Percentiles rank a stretch among this genome's conserved stretches.
These are phyloP conservation scores for Polyodon spathula DNA, from an alignment of 2,113 vertebrate genomes.

Conservation along the genomic window DNA sequence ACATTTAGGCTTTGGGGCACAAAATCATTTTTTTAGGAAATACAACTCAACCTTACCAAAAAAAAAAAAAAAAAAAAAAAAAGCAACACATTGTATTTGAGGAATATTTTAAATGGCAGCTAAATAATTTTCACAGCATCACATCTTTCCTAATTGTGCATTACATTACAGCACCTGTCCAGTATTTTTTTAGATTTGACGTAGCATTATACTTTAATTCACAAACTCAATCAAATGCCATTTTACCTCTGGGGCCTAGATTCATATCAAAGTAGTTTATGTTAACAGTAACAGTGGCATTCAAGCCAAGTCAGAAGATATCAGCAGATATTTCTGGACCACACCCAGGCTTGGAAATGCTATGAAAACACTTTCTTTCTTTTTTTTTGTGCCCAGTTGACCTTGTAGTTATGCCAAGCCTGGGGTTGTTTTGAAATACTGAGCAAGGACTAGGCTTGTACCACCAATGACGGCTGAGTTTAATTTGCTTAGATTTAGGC, in stretches of 20 bases:
- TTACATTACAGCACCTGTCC: constrained; percentile 22
- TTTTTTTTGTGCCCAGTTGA: constrained; percentile 18
- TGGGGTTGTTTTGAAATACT: constrained; percentile 21
- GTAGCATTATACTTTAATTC: constrained; percentile 8
- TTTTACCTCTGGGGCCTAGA: constrained; percentile 43
- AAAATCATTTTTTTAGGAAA: too few relatives aligned
- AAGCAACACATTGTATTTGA: too few relatives aligned
- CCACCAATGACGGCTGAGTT: constrained; percentile 15
- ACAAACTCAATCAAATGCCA: constrained; percentile 24
- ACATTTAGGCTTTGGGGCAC: too few relatives aligned
- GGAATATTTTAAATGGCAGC: too few relatives aligned
- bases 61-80: too few relatives aligned
- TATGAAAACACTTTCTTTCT: constrained; percentile 17
- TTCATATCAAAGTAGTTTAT: constrained; percentile 24
- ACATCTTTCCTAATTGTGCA: neutral
- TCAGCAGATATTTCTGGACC: constrained; percentile 18
- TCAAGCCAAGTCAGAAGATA: constrained; percentile 20
- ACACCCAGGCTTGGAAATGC: constrained; percentile 4
- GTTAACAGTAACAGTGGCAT: constrained; percentile 20
- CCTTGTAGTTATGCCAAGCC: constrained; percentile 11
- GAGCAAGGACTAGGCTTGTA: constrained; percentile 15
- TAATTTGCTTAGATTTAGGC: constrained; percentile 8
- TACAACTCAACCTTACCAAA: too few relatives aligned
- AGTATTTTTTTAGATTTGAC: neutral
- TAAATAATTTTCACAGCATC: too few relatives aligned